phyloP scores from a whole-genome alignment of 1,140 invertebrate species.

The Manduca sexta region DNA sequence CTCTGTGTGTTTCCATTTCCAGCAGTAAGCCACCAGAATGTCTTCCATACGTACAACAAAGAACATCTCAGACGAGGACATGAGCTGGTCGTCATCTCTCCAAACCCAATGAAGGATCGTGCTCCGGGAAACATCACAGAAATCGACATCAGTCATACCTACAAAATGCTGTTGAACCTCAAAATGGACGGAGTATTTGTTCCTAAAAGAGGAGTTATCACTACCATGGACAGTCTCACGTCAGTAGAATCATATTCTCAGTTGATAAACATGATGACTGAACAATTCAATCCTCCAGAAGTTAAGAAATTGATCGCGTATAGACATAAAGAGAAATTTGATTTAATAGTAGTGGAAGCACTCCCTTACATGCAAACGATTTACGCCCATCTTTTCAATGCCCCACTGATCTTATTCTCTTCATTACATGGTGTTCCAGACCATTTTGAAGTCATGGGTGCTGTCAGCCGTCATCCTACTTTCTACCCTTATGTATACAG shows the following conservation, averaged over 20 bases:
- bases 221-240: background rate
- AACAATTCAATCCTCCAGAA: slow-evolving; percentile 11
- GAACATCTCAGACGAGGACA: slow-evolving; percentile 1
- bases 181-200: background rate
- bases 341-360: slow-evolving; percentile 42
- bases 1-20: slow-evolving; percentile 5
- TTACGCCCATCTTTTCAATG: slow-evolving; percentile 35
- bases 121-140: slow-evolving; percentile 3
- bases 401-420: slow-evolving; percentile 34
- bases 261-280: background rate
- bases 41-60: background rate
- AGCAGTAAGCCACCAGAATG: slow-evolving; percentile 4
- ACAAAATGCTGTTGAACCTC: background rate
- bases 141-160: slow-evolving; percentile 1
- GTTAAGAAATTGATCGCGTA: slow-evolving; percentile 37
- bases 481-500: slow-evolving; percentile 31
- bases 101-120: background rate
- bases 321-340: slow-evolving; percentile 36
- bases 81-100: slow-evolving; percentile 4
- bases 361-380: slow-evolving; percentile 26
- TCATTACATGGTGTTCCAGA: slow-evolving; percentile 23
- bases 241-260: background rate
- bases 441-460: slow-evolving; percentile 33
- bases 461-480: slow-evolving; percentile 31
- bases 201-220: slow-evolving; percentile 1